Evolutionary conservation across 2,113 vertebrate genomes (phyloP).

Genomic region (Hoplias malabaricus): DNA sequence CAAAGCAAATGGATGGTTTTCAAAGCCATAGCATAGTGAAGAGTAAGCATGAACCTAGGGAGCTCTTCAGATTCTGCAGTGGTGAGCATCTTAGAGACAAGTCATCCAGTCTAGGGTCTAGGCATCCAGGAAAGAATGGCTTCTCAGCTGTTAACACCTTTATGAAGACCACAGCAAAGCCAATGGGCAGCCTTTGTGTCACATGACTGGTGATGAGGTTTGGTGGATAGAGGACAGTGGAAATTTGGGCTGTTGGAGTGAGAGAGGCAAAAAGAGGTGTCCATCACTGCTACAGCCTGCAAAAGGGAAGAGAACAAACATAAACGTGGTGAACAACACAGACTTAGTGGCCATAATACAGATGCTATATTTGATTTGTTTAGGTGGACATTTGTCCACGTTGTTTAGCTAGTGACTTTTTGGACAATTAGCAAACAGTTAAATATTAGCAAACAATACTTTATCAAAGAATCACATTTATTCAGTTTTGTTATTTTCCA

Average conservation of each 20-base stretch:
- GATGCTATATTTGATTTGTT: neutral
- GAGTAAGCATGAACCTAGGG: neutral
- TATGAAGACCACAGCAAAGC: constrained; percentile 19
- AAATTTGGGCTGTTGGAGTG: neutral
- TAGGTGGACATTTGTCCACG: too few relatives aligned
- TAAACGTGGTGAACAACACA: neutral
- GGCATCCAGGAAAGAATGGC: constrained; percentile 20
- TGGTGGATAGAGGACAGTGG: neutral
- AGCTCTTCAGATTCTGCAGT: constrained; percentile 2
- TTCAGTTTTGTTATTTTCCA: too few relatives aligned
- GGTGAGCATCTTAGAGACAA: neutral
- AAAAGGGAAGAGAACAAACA: constrained; percentile 25
- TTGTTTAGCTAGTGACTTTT: too few relatives aligned
- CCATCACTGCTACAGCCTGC: constrained; percentile 46
- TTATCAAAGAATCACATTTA: too few relatives aligned
- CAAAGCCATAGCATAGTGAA: neutral
- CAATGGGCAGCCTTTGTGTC: constrained; percentile 25
- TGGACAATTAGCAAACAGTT: too few relatives aligned
- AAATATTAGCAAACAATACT: too few relatives aligned
- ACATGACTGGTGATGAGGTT: constrained; percentile 29
- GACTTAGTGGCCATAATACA: neutral
- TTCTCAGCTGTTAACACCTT: constrained; percentile 7
- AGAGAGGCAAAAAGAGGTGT: neutral
- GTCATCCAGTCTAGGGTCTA: constrained; percentile 15
- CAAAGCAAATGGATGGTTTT: neutral